A percentile compares a stretch with the other conserved stretches of the same genome.
phyloP scores from a whole-genome alignment of 2,888 invertebrate species.

The Tetragnatha montana region DNA sequence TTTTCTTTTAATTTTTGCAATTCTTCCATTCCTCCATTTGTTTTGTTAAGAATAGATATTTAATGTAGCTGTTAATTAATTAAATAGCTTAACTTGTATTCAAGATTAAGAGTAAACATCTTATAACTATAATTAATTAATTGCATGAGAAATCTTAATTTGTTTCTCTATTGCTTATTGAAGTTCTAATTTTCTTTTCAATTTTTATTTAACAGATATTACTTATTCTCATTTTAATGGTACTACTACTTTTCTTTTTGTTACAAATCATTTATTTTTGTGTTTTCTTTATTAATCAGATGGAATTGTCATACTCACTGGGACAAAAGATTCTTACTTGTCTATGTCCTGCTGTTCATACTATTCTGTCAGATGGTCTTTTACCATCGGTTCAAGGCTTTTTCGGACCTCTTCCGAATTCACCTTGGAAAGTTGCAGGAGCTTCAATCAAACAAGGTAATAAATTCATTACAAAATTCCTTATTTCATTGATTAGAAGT shows the following conservation, averaged over 20 bases:
- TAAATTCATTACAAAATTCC: background rate
- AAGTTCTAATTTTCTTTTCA: background rate
- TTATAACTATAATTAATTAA: too few species aligned
- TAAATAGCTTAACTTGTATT: too few species aligned
- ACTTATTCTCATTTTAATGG: too few species aligned
- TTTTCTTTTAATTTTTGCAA: too few species aligned
- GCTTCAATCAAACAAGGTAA: conserved; percentile 87
- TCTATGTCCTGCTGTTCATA: conserved; percentile 89
- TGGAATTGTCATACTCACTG: conserved; percentile 57
- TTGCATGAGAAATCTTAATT: too few species aligned
- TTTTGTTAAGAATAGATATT: too few species aligned
- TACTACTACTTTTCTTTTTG: too few species aligned
- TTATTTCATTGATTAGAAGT: too few species aligned
- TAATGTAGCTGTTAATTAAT: too few species aligned
- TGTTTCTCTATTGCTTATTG: background rate
- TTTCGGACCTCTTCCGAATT: conserved; percentile 89
- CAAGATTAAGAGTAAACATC: too few species aligned
- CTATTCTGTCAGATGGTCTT: conserved; percentile 89
- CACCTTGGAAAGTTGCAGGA: conserved; percentile 93
- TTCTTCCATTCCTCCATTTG: too few species aligned
- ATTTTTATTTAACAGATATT: too few species aligned
- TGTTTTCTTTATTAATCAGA: background rate
- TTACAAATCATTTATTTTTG: background rate
- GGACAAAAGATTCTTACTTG: conserved; percentile 84
- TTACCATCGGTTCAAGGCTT: conserved; percentile 87